Evolutionary conservation across 2,888 invertebrate species (phyloP).

Genomic region (Perdita meconis): DNA sequence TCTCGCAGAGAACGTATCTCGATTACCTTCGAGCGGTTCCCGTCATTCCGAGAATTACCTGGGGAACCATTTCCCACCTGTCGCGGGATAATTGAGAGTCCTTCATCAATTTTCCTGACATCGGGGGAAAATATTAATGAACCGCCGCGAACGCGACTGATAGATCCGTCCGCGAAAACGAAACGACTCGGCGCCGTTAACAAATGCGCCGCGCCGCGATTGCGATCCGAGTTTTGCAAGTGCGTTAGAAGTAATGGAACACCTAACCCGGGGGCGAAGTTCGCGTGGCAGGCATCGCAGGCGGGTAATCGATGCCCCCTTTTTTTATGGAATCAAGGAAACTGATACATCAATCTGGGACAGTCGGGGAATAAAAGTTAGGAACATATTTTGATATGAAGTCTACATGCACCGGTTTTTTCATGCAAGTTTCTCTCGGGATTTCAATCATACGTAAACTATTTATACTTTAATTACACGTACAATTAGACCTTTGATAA

Average conservation of each 20-base stretch:
- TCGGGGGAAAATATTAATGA: conserved; percentile 40
- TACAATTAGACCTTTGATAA: no score
- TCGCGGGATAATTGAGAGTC: conserved; percentile 25
- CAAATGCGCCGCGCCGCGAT: conserved; percentile 1
- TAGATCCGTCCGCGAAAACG: conserved; percentile 1
- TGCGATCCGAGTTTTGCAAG: not conserved
- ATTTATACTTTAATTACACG: no score
- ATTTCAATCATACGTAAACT: no score
- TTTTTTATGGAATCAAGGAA: conserved; percentile 33
- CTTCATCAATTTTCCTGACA: conserved; percentile 27
- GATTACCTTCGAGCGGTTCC: not conserved
- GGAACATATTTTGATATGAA: not conserved
- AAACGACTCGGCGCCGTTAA: conserved; percentile 20
- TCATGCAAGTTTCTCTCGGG: no score
- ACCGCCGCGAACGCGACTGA: not conserved
- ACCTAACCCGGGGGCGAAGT: not conserved
- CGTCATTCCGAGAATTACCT: conserved; percentile 18
- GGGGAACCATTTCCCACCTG: conserved; percentile 23
- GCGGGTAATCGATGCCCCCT: conserved; percentile 29
- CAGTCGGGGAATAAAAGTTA: conserved; percentile 7
- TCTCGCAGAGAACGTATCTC: conserved; percentile 7
- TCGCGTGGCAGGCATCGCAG: conserved; percentile 14
- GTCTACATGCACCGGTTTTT: no score
- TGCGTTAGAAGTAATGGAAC: conserved; percentile 25
- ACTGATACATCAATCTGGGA: conserved; percentile 27